phyloP scores from a whole-genome alignment of 64 coral and sea anemone species.

The Montipora capricornis region DNA sequence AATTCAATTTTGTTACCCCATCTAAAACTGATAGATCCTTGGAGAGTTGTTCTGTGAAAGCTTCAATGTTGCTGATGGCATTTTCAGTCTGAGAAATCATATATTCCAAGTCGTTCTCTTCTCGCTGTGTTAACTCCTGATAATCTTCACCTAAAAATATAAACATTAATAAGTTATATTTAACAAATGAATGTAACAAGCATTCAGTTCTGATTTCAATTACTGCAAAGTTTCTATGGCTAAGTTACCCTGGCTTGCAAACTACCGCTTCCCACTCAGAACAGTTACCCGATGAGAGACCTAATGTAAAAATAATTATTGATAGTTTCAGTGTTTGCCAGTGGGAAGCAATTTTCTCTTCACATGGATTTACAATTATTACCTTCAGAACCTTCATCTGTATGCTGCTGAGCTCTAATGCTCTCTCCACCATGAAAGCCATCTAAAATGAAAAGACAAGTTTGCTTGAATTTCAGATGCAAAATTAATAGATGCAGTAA shows the following conservation, averaged over 20 bases:
- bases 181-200: not conserved
- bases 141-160: constrained; percentile 83
- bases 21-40: constrained; percentile 92
- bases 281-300: too few species aligned
- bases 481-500: not conserved
- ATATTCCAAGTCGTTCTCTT: constrained; percentile 90
- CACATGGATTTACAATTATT: not conserved
- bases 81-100: constrained; percentile 95
- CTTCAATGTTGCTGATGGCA: constrained; percentile 96
- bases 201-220: not conserved
- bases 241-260: too few species aligned
- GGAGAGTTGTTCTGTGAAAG: constrained; percentile 95
- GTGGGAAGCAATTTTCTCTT: too few species aligned
- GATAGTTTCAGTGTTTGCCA: too few species aligned
- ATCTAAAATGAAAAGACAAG: constrained; percentile 46
- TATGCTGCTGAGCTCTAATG: constrained; percentile 76
- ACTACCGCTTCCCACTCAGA: too few species aligned
- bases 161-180: not conserved
- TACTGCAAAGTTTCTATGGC: too few species aligned
- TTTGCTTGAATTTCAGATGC: not conserved
- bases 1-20: constrained; percentile 70
- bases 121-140: constrained; percentile 87
- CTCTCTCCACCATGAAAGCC: constrained; percentile 78
- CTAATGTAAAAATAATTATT: too few species aligned
- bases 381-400: constrained; percentile 92